Conservation (phyloP, 23 tunicate genomes). For the Styela plicata region DNA sequence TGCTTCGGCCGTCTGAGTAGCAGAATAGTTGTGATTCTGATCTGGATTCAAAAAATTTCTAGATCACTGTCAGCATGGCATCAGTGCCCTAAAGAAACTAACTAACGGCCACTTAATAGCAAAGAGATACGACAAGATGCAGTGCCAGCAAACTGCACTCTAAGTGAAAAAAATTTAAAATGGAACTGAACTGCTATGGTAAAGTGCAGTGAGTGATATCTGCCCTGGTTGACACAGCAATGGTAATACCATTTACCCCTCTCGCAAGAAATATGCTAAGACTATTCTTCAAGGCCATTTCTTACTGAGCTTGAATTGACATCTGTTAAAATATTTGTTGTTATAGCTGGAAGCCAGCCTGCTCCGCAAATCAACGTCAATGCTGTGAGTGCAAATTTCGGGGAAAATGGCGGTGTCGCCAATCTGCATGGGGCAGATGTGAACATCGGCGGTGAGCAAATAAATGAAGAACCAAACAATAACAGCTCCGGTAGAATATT, state of each 20-base stretch:
- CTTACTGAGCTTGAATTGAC: not conserved
- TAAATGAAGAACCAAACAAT: too few relatives aligned
- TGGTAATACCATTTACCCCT: not conserved
- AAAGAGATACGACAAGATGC: too few relatives aligned
- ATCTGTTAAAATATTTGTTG: not conserved
- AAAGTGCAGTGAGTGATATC: not conserved
- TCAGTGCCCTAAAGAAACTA: too few relatives aligned
- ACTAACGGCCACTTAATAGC: too few relatives aligned
- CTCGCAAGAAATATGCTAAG: too few relatives aligned
- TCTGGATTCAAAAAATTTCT: too few relatives aligned
- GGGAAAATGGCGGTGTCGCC: not conserved
- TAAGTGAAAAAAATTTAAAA: not conserved
- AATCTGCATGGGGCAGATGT: not conserved
- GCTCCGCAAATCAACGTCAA: not conserved
- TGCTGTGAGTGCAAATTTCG: not conserved
- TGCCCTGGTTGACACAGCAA: not conserved
- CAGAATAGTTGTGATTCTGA: too few relatives aligned
- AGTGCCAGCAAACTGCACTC: too few relatives aligned
- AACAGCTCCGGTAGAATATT: too few relatives aligned
- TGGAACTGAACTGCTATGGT: not conserved
- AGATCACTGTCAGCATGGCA: too few relatives aligned
- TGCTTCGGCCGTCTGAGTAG: too few relatives aligned
- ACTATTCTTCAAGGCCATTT: too few relatives aligned
- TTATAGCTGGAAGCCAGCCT: not conserved
- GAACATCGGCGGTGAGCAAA: not conserved